Base-by-base conservation (phyloP, 2,888 invertebrate genomes). In the Lepas anatifera region DNA sequence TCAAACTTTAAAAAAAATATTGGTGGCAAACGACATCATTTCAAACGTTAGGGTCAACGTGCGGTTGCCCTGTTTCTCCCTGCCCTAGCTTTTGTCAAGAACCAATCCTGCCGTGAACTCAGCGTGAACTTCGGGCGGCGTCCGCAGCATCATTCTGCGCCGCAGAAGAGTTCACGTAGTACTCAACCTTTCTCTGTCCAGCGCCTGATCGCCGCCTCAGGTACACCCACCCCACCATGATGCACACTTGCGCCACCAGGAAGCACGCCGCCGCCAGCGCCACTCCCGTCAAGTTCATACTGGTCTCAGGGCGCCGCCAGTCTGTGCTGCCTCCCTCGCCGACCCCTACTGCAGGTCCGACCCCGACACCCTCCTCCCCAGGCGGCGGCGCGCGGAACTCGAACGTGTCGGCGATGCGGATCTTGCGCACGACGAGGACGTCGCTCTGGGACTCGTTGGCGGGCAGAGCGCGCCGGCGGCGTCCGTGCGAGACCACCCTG, bases 401-500 rank as follows among this genome's bases (percentile, higher is more conserved):
- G 70, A 74, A 74, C 52, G 73, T 73, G 69, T 74, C 74, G 18
- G 73, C 73, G 70, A 74, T 74, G 13, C 68, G 73, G 64, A 74
- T 71, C 41, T 71, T 71, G 50, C 70, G 69, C 8, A 71, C 73
- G 50, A 74, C 69, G 67, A 74, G 66, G 58, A 74, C 71, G 35
- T 69, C 73, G 35, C 68, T 25, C 27, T 8, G 4, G 16, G 3
- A 2, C 16, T 39, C 66, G 32, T 58, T 32, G 66, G 25, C n/a
- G 66, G 8, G 1, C 6, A 66, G n/a, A 0, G 37, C 39, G 27
- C 66, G 66, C 25, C 66, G 39, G 13, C 66, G 39, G 1, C 66
- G 39, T 25, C 81, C 81, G 73, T 77, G 77, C 0, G 81, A 80
- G 37, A 73, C 72, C 48, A 77, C 75, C 37, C 77, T 29, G 71